These are phyloP conservation scores for Pyrochroa serraticornis DNA, from an alignment of 2,888 invertebrate genomes.

Conservation along the genomic window DNA sequence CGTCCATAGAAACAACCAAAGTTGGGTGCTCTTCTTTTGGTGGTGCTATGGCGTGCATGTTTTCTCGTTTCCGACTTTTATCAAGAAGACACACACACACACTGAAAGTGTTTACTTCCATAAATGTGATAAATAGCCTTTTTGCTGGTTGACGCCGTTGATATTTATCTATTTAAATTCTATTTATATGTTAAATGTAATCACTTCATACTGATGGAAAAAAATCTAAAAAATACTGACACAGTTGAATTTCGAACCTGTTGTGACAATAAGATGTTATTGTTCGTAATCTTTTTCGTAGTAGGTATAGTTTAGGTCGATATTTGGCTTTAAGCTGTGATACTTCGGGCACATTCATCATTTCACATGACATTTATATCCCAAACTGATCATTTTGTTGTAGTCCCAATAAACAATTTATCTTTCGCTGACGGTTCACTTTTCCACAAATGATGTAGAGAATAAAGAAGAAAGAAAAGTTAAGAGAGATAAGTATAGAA, in stretches of 20 bases:
- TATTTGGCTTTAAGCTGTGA: constrained; percentile 37
- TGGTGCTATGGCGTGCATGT: constrained; percentile 3
- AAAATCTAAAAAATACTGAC: constrained; percentile 11
- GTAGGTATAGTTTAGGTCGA: constrained; percentile 26
- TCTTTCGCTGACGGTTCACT: no score
- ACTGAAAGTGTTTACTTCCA: constrained; percentile 49
- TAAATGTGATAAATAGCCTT: constrained; percentile 54
- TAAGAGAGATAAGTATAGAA: no score
- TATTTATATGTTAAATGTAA: constrained; percentile 30
- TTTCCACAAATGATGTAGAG: no score
- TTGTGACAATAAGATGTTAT: constrained; percentile 28
- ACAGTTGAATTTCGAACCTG: constrained; percentile 19
- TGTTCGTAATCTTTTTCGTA: constrained; percentile 9
- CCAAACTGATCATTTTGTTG: constrained; percentile 21
- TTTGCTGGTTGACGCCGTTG: constrained; percentile 29
- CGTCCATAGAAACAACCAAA: not conserved
- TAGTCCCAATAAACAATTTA: constrained; percentile 12
- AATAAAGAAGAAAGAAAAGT: no score
- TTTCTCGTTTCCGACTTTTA: constrained; percentile 10
- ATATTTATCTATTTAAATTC: constrained; percentile 27
- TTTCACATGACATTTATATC: constrained; percentile 20
- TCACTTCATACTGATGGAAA: constrained; percentile 8
- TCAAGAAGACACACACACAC: constrained; percentile 14
- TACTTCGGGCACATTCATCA: constrained; percentile 40
- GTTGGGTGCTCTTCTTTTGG: not conserved